Evolutionary conservation across 23 tunicate species (phyloP).

Genomic region (Diplosoma virens): DNA sequence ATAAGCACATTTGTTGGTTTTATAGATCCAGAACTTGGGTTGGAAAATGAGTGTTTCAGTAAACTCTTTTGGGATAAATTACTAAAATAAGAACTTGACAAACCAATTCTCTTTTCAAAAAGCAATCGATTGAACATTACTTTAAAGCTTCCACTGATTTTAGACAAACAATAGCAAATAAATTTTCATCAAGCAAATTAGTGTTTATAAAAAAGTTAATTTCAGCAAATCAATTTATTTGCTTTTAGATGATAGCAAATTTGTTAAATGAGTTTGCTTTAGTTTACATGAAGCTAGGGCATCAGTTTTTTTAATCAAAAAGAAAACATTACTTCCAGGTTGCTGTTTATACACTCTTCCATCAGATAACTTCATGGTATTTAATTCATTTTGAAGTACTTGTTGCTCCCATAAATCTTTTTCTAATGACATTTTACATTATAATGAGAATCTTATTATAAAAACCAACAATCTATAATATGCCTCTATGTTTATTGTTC

Average conservation of each 20-base stretch:
- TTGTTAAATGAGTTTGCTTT: constrained; percentile 16
- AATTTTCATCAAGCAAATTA: too few relatives aligned
- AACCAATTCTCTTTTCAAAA: constrained; percentile 6
- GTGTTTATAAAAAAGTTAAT: too few relatives aligned
- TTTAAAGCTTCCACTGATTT: too few relatives aligned
- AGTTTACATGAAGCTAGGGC: constrained; percentile 44
- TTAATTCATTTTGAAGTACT: constrained; percentile 58
- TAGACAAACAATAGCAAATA: too few relatives aligned
- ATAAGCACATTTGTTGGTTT: constrained; percentile 77
- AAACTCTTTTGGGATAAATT: constrained; percentile 1
- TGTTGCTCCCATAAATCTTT: constrained; percentile 22
- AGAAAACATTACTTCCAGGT: constrained; percentile 68
- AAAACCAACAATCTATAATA: too few relatives aligned
- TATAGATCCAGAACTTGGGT: background rate
- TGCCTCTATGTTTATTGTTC: too few relatives aligned
- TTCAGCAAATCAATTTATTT: background rate
- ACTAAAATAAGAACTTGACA: constrained; percentile 3
- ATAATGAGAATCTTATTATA: too few relatives aligned
- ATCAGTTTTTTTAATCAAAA: constrained; percentile 22
- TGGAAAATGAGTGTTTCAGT: background rate
- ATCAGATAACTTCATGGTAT: constrained; percentile 26
- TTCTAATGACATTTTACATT: constrained; percentile 28
- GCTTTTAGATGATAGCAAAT: background rate
- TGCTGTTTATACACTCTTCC: constrained; percentile 60
- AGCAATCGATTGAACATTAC: constrained; percentile 32